Conservation (phyloP, 2,113 vertebrate genomes). For the Phylloscopus trochilus region DNA sequence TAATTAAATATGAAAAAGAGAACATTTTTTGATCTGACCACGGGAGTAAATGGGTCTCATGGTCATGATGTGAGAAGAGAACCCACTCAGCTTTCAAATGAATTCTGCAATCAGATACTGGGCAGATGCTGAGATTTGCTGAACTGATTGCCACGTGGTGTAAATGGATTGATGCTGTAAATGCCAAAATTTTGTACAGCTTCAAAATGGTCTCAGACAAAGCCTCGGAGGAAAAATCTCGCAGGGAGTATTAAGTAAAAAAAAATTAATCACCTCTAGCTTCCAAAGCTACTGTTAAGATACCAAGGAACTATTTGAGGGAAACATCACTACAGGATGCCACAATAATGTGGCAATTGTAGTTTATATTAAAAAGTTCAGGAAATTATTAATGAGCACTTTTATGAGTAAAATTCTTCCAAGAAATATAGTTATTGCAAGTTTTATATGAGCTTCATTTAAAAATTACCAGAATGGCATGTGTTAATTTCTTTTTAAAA, state of each 20-base stretch:
- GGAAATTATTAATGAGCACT: background rate
- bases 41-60: background rate
- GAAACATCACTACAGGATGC: background rate
- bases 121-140: background rate
- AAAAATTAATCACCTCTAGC: background rate
- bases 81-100: background rate
- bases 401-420: background rate
- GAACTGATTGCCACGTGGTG: background rate
- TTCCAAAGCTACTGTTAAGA: background rate
- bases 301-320: background rate
- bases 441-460: background rate
- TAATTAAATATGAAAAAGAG: background rate
- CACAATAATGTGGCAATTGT: background rate
- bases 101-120: background rate
- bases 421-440: background rate
- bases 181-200: background rate
- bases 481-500: background rate
- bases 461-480: background rate
- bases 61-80: background rate
- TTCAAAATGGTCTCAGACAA: background rate
- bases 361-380: background rate
- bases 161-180: background rate
- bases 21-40: background rate
- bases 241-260: background rate
- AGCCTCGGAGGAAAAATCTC: background rate